These are phyloP conservation scores for Scrobipalpa atriplicella DNA, from an alignment of 2,888 invertebrate genomes.

Conservation along the genomic window DNA sequence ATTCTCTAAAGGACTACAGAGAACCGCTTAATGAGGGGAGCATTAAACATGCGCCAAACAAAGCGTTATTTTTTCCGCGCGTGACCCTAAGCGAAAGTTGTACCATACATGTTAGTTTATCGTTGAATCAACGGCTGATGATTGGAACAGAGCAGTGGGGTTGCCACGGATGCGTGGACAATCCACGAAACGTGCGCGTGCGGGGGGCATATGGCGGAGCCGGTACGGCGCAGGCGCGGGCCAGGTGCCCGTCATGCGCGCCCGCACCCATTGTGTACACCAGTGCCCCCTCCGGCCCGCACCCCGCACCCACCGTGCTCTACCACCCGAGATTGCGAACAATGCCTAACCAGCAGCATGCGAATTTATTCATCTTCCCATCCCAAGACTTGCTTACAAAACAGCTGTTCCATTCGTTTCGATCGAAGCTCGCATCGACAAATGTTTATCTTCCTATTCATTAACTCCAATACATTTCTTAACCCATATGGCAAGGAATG, in stretches of 20 bases:
- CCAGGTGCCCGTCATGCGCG: slow-evolving; percentile 82
- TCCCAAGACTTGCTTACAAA: slow-evolving; percentile 33
- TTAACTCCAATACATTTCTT: slow-evolving; percentile 1
- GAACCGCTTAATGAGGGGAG: too few species aligned
- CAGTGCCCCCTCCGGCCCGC: slow-evolving; percentile 40
- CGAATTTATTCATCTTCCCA: slow-evolving; percentile 37
- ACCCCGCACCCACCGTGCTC: slow-evolving; percentile 42
- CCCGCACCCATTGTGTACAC: slow-evolving; percentile 75
- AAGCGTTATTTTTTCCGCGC: slow-evolving; percentile 6
- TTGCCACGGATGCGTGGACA: slow-evolving; percentile 42
- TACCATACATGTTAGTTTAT: slow-evolving; percentile 21
- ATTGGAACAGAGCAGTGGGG: slow-evolving; percentile 38
- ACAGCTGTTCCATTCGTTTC: slow-evolving; percentile 41
- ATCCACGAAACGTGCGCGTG: slow-evolving; percentile 35
- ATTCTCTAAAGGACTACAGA: too few species aligned
- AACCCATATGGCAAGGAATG: background rate
- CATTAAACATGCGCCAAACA: slow-evolving; percentile 1
- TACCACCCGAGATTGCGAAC: slow-evolving; percentile 59
- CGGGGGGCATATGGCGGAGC: slow-evolving; percentile 74
- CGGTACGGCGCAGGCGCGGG: slow-evolving; percentile 59
- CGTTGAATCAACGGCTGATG: slow-evolving; percentile 29
- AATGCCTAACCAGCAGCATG: slow-evolving; percentile 48
- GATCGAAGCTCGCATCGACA: background rate
- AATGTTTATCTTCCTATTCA: slow-evolving; percentile 24
- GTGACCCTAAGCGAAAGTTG: slow-evolving; percentile 21